Evolutionary conservation across 2,888 invertebrate species (phyloP), one percentile per base, ranked within the genome.

Genomic region (Mythimna lalbum): DNA sequence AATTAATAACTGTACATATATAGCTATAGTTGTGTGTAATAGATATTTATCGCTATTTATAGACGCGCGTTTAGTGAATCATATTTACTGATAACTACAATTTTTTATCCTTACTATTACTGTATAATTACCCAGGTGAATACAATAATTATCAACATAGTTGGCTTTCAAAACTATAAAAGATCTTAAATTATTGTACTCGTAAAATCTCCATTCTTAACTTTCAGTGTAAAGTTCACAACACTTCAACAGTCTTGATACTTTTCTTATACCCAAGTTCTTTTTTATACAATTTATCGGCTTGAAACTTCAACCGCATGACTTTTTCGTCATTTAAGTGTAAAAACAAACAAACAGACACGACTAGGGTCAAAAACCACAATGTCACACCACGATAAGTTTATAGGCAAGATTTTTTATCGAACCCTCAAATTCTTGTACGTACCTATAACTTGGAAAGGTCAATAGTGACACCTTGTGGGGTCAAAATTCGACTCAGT

Each of bases 381-480:
- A 82, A 82, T 64, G 83, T 83, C 81, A 80, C 64, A 61, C 31
- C 62, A 33, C 71, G 52, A 57, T 63, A 68, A 82, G 47, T 60
- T 79, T 72, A 36, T 73, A 75, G 53, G 63, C 62, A 61, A 64
- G 36, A 50, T 61, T 82, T 82, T 79, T 79, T 76, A 68, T 57
- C 21, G 21, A 31, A 10, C 39, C 50, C 53, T 65, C 63, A 55
- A 81, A 74, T 49, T 60, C 19, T 69, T 33, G 23, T 50, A 23
- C 0, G 7, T 47, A 23, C 7, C 12, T 31, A n/a, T 65, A 43
- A 21, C 43, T 57, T 27, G 12, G 63, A 47, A 62, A 86, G 83
- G 87, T 85, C 82, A 76, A 65, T 68, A 56, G 70, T 80, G 84
- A 73, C 86, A 86, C 77, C 84, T 86, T 83, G 76, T 63, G 19